A percentile compares a stretch with the other conserved stretches of the same genome.
These are phyloP conservation scores for Oceanites oceanicus DNA, from an alignment of 2,113 vertebrate species.

Conservation along the genomic window DNA sequence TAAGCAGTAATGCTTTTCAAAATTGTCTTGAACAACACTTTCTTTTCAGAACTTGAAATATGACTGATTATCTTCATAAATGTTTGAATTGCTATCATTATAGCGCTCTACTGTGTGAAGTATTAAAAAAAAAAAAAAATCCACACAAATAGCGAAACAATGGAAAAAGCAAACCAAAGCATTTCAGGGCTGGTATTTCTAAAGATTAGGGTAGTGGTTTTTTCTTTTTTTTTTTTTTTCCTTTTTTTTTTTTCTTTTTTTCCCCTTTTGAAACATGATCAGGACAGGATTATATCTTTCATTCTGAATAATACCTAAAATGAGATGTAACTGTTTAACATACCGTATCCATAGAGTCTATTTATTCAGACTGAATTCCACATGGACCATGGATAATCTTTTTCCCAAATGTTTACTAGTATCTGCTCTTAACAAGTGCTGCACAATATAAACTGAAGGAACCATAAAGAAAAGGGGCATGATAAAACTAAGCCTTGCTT, in stretches of 20 bases:
- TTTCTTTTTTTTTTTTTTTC: too few relatives aligned
- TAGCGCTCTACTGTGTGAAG: not conserved
- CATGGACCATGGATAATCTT: not conserved
- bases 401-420: constrained; percentile 8
- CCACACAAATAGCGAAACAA: not conserved
- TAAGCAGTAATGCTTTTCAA: not conserved
- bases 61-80: not conserved
- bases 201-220: not conserved
- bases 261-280: not conserved
- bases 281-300: not conserved
- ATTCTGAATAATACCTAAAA: not conserved
- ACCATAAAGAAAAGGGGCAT: not conserved
- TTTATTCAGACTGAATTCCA: constrained; percentile 45
- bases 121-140: not conserved
- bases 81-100: not conserved
- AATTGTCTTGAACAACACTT: not conserved
- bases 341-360: not conserved
- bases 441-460: constrained; percentile 9
- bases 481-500: constrained; percentile 13
- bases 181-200: not conserved
- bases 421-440: constrained; percentile 19
- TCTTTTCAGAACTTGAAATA: not conserved
- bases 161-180: not conserved
- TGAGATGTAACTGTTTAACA: not conserved
- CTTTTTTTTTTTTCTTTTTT: too few relatives aligned